A percentile compares a stretch with the other conserved stretches of the same genome.
phyloP scores from a whole-genome alignment of 2,888 invertebrate genomes.

The Tenodera sinensis region DNA sequence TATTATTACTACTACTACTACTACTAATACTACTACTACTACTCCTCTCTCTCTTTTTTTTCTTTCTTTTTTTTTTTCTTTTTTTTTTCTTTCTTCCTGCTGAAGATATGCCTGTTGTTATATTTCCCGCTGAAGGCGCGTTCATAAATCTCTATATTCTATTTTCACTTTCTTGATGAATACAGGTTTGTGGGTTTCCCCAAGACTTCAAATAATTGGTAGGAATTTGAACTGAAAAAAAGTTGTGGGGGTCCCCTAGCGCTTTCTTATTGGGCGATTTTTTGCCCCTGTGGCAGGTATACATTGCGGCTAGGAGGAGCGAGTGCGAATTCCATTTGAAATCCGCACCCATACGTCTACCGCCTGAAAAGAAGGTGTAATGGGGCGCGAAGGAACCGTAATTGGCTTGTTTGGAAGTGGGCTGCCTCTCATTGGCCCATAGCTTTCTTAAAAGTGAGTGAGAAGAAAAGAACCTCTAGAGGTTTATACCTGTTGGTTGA shows the following conservation, averaged over 20 bases:
- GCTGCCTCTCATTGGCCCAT: neutral
- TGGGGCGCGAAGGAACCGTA: neutral
- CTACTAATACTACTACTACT: too few species aligned
- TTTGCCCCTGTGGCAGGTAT: neutral
- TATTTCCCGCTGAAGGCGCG: neutral
- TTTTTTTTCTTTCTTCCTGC: too few species aligned
- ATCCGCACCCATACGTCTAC: neutral
- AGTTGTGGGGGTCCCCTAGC: neutral
- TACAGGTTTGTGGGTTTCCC: neutral
- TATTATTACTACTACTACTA: too few species aligned
- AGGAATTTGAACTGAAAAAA: neutral
- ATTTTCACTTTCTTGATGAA: neutral
- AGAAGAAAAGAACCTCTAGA: neutral
- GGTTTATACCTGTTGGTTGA: neutral
- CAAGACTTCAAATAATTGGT: neutral
- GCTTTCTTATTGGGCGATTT: neutral
- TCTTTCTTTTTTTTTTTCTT: too few species aligned
- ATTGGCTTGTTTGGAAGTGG: neutral
- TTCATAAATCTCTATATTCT: neutral
- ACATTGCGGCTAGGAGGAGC: neutral
- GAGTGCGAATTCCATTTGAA: neutral
- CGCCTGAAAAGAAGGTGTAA: neutral
- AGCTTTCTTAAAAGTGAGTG: neutral
- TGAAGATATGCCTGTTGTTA: too few species aligned
- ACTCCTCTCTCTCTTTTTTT: too few species aligned